A percentile compares a stretch with the other conserved stretches of the same genome.
These are phyloP conservation scores for Danaus melanippus DNA, from an alignment of 1,140 invertebrate genomes.

Conservation along the genomic window DNA sequence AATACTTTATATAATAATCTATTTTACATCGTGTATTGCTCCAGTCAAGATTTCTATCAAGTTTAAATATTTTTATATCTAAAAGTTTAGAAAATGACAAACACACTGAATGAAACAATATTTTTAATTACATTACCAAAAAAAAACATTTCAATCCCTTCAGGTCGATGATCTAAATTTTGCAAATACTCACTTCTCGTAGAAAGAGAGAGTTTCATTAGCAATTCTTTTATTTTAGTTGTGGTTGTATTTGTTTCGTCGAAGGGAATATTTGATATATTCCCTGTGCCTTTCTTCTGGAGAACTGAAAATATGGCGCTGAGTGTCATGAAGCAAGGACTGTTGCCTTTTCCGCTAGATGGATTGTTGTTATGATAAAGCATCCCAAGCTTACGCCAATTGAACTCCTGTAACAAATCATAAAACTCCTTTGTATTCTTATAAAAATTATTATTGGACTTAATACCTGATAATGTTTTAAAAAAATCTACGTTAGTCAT, in stretches of 20 bases:
- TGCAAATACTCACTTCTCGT: constrained; percentile 83
- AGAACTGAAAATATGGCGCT: constrained; percentile 79
- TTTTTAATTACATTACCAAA: constrained; percentile 1
- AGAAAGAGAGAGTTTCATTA: constrained; percentile 76
- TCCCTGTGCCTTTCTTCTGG: constrained; percentile 73
- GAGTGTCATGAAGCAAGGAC: constrained; percentile 81
- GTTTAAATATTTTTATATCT: background rate
- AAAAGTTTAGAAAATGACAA: constrained; percentile 3
- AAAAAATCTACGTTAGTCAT: constrained; percentile 1
- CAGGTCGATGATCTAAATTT: no score
- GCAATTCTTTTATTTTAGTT: constrained; percentile 74
- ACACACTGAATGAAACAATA: background rate
- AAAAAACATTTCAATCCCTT: background rate
- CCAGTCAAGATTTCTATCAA: no score
- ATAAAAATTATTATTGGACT: no score
- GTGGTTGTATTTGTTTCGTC: constrained; percentile 57
- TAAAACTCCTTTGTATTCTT: background rate
- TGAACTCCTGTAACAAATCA: constrained; percentile 75
- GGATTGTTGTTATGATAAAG: constrained; percentile 80
- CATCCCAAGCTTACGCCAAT: constrained; percentile 80
- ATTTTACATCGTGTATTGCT: no score
- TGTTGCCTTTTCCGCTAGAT: constrained; percentile 73
- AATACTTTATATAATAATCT: no score
- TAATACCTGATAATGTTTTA: no score
- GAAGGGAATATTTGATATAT: constrained; percentile 52